Evolutionary conservation across 1,140 invertebrate genomes (phyloP), one percentile per base, ranked within the genome.

Genomic region (Phocides pigmalion): DNA sequence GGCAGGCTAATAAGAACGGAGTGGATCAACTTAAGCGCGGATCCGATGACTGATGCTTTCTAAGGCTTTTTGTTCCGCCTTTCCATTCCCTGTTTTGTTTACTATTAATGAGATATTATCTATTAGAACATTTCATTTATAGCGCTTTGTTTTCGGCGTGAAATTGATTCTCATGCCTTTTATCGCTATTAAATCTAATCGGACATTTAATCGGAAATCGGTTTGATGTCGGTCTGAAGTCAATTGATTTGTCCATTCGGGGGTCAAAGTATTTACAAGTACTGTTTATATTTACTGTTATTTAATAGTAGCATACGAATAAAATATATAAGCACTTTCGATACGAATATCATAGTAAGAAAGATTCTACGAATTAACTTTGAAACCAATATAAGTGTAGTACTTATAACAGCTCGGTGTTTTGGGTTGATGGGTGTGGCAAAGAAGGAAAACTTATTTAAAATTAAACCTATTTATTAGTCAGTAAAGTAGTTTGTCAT

Each of bases 181-280:
- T 41, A 41, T 54, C 35, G 35, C n/a, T 54, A 54, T 22, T 54
- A 37, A 54, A 54, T 54, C 51, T 54, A 20, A 54, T 39, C n/a
- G 17, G 51, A 5, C 0, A 5, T 39, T 54, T 22, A 37, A 54
- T 54, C 41, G 15, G 15, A 44, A 44, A 19, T 1, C 15, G 3
- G 25, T 44, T 19, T 44, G 15, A 44, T 44, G 41, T 5, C 1
- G 6, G 0, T 3, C 2, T 28, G 28, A 32, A 8, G 50, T 12
- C 15, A 9, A 51, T 17, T 47, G 44, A 20, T 22, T 28, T 28
- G 44, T 2, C 19, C n/a, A 28, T 28, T n/a, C 14, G 15, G 15
- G 11, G 15, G 6, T 11, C 32, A 35, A n/a, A 0, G 9, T 4
- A 35, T 28, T 8, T 28, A 22, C 5, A 3, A 8, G n/a, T n/a